phyloP scores from a whole-genome alignment of 1,140 invertebrate genomes.

The Teleopsis dalmanni region DNA sequence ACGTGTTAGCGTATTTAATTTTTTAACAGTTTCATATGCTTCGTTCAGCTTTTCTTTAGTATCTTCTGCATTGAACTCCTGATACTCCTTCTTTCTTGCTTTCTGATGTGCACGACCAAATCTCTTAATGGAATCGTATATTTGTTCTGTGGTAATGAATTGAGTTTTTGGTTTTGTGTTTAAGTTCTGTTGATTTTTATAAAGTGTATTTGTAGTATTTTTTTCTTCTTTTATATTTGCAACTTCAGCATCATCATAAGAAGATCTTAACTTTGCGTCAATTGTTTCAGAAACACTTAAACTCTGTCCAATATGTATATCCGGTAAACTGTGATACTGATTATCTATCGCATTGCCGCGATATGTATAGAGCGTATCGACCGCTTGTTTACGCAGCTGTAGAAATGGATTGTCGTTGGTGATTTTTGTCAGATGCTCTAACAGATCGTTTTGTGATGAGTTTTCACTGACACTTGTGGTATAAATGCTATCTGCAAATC shows the following conservation, averaged over 20 bases:
- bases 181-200: background rate
- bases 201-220: background rate
- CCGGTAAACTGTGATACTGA: constrained; percentile 60
- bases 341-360: constrained; percentile 46
- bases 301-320: constrained; percentile 57
- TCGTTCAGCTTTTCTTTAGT: too few relatives aligned
- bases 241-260: constrained; percentile 37
- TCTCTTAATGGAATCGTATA: constrained; percentile 39
- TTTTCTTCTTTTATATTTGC: constrained; percentile 6
- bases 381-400: background rate
- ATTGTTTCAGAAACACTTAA: constrained; percentile 58
- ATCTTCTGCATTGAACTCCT: background rate
- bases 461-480: constrained; percentile 3
- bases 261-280: constrained; percentile 54
- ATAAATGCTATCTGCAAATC: constrained; percentile 9
- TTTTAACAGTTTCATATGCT: too few relatives aligned
- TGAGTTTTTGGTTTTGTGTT: constrained; percentile 6
- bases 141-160: constrained; percentile 28
- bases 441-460: background rate
- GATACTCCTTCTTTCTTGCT: constrained; percentile 25
- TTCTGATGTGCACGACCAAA: constrained; percentile 39
- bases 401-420: background rate
- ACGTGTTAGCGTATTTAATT: too few relatives aligned
- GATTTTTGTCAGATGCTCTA: background rate
- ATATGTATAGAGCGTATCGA: constrained; percentile 4